Base-by-base conservation (phyloP, 2,888 invertebrate genomes). In the Watsonalla binaria region DNA sequence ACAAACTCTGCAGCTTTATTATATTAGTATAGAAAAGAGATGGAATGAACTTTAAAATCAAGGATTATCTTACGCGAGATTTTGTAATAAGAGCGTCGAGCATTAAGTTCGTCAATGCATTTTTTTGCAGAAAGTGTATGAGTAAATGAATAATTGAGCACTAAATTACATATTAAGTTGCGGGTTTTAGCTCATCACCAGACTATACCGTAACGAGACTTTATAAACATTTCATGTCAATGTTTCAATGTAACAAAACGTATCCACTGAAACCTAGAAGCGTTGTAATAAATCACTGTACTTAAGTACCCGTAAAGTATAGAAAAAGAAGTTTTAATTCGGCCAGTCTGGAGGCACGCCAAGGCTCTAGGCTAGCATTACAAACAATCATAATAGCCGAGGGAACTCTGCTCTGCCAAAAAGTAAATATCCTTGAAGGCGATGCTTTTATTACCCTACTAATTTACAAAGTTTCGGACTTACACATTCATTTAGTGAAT, bases 391-490 rank as follows among this genome's bases (percentile, higher is more conserved):
- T 57, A 57, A 60, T 61, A 62, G 58, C 58, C 54, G 57, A 60
- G 66, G 56, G 60, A 51, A 54, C 34, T 53, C 65, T 65, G 67
- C 70, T 47, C n/a, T 49, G 49, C 49, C 49, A 49, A 68, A 66
- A 63, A 70, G 61, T 60, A 66, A 65, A 70, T 67, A 66, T 66
- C 65, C 65, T 58, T 62, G 63, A 24, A 24, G 62, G 62, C 57
- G 53, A 51, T 52, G 56, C 57, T 64, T 68, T 74, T 70, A 78
- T 74, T 68, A 64, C 63, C 57, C 45, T 55, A 66, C 66, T 74
- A 73, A 73, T 72, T 73, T 66, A 68, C 66, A 56, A 72, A 78
- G 62, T 76, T 71, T 61, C 63, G 51, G 62, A 53, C 51, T 62
- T 62, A 57, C 55, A 65, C 68, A 74, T 70, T 68, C 62, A 71